These are phyloP conservation scores for Cephalopterus ornatus DNA, from an alignment of 2,113 vertebrate species.

Conservation along the genomic window DNA sequence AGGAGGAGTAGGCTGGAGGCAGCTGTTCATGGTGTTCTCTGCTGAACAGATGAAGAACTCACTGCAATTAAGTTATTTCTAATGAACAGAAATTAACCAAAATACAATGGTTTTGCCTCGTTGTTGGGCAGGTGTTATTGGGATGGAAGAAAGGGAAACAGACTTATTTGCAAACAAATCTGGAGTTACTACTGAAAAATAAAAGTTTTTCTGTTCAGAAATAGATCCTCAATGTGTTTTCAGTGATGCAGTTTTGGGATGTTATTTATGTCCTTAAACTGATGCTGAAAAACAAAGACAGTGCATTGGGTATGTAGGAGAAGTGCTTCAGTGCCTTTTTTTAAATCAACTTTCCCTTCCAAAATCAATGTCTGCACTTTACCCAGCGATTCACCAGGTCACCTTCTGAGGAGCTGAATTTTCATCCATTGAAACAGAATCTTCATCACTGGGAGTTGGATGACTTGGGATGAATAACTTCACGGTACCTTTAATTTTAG, in stretches of 20 bases:
- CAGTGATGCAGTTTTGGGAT: background rate
- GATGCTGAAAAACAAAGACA: background rate
- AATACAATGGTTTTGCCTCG: slow-evolving; percentile 37
- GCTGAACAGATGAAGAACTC: slow-evolving; percentile 28
- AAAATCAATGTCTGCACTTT: no score
- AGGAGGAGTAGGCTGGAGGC: slow-evolving; percentile 29
- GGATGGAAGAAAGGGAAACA: slow-evolving; percentile 4
- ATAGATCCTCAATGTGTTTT: background rate
- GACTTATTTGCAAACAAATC: slow-evolving; percentile 41
- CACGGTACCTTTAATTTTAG: background rate
- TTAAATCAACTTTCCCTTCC: background rate
- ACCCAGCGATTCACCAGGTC: no score
- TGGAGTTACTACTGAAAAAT: slow-evolving; percentile 14
- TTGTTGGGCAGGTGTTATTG: slow-evolving; percentile 20
- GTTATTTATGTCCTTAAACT: background rate
- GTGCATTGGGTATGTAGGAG: accelerated
- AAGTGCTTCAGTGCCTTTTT: background rate
- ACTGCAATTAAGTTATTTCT: slow-evolving; percentile 61
- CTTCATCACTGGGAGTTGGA: background rate
- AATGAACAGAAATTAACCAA: slow-evolving; percentile 29
- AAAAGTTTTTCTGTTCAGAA: background rate
- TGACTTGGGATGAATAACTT: background rate
- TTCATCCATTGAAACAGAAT: no score
- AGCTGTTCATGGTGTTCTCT: slow-evolving; percentile 47
- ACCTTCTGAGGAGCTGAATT: background rate